phyloP scores from a whole-genome alignment of 2,888 invertebrate species.

The Drosophila melanocephala region DNA sequence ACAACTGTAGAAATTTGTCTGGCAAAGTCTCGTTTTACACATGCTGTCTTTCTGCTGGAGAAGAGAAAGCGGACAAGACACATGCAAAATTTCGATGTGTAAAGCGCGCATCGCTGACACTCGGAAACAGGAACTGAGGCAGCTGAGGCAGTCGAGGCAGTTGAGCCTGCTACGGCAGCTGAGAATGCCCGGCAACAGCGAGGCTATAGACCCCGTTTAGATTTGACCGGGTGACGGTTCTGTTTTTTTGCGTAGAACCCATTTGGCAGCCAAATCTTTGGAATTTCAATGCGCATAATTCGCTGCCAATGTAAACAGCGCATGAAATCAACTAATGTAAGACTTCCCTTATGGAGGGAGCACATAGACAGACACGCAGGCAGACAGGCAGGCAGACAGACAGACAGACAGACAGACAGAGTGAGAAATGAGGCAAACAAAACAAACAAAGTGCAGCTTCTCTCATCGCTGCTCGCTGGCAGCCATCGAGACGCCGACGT shows the following conservation, averaged over 20 bases:
- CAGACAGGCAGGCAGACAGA: neutral
- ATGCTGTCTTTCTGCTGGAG: constrained; percentile 5
- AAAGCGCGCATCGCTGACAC: constrained; percentile 22
- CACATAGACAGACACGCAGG: constrained; percentile 21
- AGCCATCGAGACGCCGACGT: constrained; percentile 74
- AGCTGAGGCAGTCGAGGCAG: neutral
- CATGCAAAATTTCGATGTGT: constrained; percentile 18
- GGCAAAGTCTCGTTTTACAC: constrained; percentile 45
- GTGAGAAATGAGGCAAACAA: constrained; percentile 72
- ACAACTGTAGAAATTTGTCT: constrained; percentile 47
- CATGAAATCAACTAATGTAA: constrained; percentile 80
- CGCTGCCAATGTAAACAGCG: constrained; percentile 80
- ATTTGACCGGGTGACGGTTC: neutral
- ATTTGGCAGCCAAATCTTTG: constrained; percentile 68
- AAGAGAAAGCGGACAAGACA: constrained; percentile 9
- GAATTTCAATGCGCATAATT: constrained; percentile 77
- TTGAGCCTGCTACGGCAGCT: neutral
- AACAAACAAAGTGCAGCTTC: constrained; percentile 70
- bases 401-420: neutral
- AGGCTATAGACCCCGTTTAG: constrained; percentile 28
- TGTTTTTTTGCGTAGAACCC: constrained; percentile 1
- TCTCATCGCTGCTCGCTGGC: constrained; percentile 22
- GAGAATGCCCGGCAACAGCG: constrained; percentile 1
- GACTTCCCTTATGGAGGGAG: constrained; percentile 55
- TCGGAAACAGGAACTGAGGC: constrained; percentile 22